A percentile compares a stretch with the other conserved stretches of the same genome.
phyloP scores from a whole-genome alignment of 1,140 invertebrate genomes.

The Neuroterus valhalla region DNA sequence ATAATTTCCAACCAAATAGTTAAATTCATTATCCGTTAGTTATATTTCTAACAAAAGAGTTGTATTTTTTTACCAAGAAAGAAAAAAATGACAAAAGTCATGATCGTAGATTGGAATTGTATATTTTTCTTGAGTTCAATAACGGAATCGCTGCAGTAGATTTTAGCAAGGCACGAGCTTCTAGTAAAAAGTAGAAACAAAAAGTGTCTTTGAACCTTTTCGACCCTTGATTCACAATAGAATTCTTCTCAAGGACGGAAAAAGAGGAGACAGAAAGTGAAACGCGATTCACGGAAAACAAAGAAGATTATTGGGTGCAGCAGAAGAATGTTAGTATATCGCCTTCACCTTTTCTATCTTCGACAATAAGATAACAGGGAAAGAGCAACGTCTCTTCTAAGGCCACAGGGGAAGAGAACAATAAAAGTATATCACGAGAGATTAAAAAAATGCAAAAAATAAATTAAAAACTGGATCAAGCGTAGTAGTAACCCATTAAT shows the following conservation, averaged over 20 bases:
- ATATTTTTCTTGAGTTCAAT: too few relatives aligned
- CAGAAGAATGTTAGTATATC: constrained; percentile 17
- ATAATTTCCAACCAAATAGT: too few relatives aligned
- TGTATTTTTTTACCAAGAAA: too few relatives aligned
- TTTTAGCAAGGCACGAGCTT: background rate
- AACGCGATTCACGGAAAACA: constrained; percentile 11
- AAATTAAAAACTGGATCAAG: background rate
- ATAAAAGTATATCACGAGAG: background rate
- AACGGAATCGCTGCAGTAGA: too few relatives aligned
- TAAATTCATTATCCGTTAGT: too few relatives aligned
- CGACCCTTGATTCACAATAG: constrained; percentile 20
- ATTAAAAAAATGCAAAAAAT: constrained; percentile 10
- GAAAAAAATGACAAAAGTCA: too few relatives aligned
- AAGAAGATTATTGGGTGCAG: constrained; percentile 27
- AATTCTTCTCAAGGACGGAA: constrained; percentile 24
- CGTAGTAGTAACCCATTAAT: background rate
- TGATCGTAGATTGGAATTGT: too few relatives aligned
- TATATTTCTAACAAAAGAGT: too few relatives aligned
- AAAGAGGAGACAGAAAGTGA: constrained; percentile 23
- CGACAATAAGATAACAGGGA: constrained; percentile 14
- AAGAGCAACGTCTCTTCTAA: constrained; percentile 20
- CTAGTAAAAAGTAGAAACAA: background rate
- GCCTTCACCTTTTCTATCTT: constrained; percentile 26
- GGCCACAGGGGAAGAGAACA: background rate
- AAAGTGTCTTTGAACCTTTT: constrained; percentile 15